Base-by-base conservation (phyloP, 2,113 vertebrate genomes). In the Lepidothrix coronata region DNA sequence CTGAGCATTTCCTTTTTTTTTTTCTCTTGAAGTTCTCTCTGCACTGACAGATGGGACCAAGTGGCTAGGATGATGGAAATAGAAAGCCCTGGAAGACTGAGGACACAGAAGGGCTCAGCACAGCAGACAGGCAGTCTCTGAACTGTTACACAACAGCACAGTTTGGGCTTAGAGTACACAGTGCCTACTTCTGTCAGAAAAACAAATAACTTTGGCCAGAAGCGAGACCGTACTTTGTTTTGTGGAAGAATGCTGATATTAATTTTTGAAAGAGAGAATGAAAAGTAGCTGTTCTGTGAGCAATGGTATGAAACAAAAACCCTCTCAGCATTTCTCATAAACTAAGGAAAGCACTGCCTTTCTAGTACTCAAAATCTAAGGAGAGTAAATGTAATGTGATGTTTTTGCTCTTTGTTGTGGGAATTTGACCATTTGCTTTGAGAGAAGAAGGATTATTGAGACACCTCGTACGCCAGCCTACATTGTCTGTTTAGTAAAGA, bases 121-220 rank as follows among this genome's bases (percentile, higher is more conserved):
- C 19, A 71, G 33, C 14, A 82, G 27, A 19, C 10, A 33, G 11
- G 28, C 30, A 48, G 12, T 20, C 43, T 57, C 48, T 44, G 39
- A 87, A 27, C 23, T 24, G 20, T 35, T 70, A 13, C 8, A 31
- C 9, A 63, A 9, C 35, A 68, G 13, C 8, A 7, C 6, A 55
- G 18, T 39, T 80, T 3, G 1, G 13, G 6, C 5, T 55, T 76
- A 51, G 46, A 49, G 18, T 12, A 54, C 31, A 55, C 18, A 15
- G 12, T 25, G 7, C 12, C 67, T 83, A 7, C 12, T 86, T 85
- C 57, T 67, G 8, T 27, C 15, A 71, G 55, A 70, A 74, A 78
- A 78, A 4, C 1, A 12, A 70, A 22, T 49, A 3, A 30, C 2
- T 0, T 14, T 27, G n/a, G 4, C 25, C 33, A 78, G 46, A 58